Base-by-base conservation (phyloP, 2,113 vertebrate genomes). In the Plotosus lineatus region DNA sequence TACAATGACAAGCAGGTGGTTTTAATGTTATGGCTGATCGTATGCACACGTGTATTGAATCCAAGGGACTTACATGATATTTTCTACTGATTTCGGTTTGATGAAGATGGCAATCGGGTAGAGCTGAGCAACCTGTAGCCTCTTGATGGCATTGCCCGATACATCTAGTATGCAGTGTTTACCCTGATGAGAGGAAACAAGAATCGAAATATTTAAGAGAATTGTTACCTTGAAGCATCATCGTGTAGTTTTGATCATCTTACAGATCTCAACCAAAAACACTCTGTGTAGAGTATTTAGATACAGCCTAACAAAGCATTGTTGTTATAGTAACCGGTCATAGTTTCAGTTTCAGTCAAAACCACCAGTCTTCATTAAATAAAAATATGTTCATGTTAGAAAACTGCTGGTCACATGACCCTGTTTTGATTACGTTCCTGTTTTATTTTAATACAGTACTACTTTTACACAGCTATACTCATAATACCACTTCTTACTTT, bases 91-190 rank as follows among this genome's bases (percentile, higher is more conserved):
- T 91, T 96, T 97, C 79, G 98, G 98, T 86, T 98, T 98, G 93
- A 99, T 95, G 93, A 99, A 99, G 88, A 99, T 89, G 82, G 97
- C 95, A 88, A 99, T 93, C 72, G 98, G 98, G 77, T 97, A 96
- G 44, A 99, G 94, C 87, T 93, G 95, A 61, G 98, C 96, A 79
- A 97, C 94, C 89, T 99, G 98, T 71, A 99, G 94, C 82, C 98
- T 95, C 91, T 99, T 99, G 91, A 99, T 99, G 15, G 98, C 98
- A 77, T 99, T 99, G 81, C 98, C 98, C 3, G 98, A 99, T 76
- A 99, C 98, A 83, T 99, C 98, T 48, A 99, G 95, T 88, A 99
- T 99, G 87, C 98, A 99, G 83, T 99, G 98, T 90, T 99, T 99
- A 8, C 97, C 96, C 98, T 99, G 91, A 85, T 84, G 84, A 26